phyloP scores from a whole-genome alignment of 2,888 invertebrate species.

The Nephrocerus scutellatus region DNA sequence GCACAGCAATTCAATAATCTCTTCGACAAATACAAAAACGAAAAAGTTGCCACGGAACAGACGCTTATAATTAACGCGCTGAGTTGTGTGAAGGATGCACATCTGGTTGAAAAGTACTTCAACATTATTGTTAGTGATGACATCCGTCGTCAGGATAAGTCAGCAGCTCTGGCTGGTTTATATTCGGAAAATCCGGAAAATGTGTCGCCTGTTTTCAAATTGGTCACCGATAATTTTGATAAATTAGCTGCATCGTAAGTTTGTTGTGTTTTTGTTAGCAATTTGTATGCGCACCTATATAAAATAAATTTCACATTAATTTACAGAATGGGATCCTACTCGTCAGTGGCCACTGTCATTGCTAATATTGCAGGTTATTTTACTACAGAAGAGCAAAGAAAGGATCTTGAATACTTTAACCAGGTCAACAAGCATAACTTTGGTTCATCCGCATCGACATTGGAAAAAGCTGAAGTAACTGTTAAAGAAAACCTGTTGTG shows the following conservation, averaged over 20 bases:
- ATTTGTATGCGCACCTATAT: too few species aligned
- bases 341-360: constrained; percentile 37
- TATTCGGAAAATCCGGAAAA: constrained; percentile 53
- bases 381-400: constrained; percentile 33
- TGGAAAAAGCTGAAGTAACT: constrained; percentile 31
- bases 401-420: constrained; percentile 32
- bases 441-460: constrained; percentile 29
- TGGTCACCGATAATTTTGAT: constrained; percentile 39
- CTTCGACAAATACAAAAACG: constrained; percentile 54
- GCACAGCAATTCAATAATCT: constrained; percentile 58
- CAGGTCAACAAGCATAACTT: constrained; percentile 29
- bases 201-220: constrained; percentile 51
- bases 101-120: constrained; percentile 51
- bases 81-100: constrained; percentile 57
- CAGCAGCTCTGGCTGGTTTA: constrained; percentile 46
- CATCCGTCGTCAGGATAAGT: constrained; percentile 42
- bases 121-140: constrained; percentile 47
- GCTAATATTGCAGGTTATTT: constrained; percentile 40
- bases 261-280: constrained; percentile 2
- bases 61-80: constrained; percentile 58
- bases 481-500: constrained; percentile 40
- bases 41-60: constrained; percentile 63
- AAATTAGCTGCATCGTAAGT: constrained; percentile 37
- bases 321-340: constrained; percentile 36
- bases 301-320: too few species aligned